These are phyloP conservation scores for Eremobia ochroleuca DNA, from an alignment of 2,888 invertebrate genomes.

Conservation along the genomic window DNA sequence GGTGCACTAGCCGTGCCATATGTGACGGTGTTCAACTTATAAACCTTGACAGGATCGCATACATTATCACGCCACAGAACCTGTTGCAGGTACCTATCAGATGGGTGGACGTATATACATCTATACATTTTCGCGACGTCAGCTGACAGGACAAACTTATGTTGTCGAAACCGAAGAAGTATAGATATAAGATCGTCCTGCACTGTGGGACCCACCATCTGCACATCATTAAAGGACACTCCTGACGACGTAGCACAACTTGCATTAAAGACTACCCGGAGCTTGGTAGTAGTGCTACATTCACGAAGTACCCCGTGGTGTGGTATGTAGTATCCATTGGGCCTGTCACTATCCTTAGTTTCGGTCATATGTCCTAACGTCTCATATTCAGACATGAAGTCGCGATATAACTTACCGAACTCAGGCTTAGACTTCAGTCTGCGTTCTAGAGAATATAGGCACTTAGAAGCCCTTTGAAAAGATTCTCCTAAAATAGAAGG, in stretches of 20 bases:
- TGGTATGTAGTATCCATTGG: neutral
- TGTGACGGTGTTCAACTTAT: too few relatives aligned
- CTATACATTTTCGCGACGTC: constrained; percentile 5
- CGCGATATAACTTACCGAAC: neutral
- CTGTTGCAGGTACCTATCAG: constrained; percentile 7
- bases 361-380: neutral
- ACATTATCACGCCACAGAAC: neutral
- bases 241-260: too few relatives aligned
- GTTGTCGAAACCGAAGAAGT: neutral
- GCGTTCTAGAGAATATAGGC: neutral
- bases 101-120: neutral
- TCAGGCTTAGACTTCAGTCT: neutral
- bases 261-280: too few relatives aligned
- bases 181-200: constrained; percentile 6
- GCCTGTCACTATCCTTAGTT: neutral
- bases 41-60: too few relatives aligned
- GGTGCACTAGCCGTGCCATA: neutral
- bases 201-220: neutral
- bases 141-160: neutral
- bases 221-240: neutral
- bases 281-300: too few relatives aligned
- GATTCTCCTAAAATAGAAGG: neutral
- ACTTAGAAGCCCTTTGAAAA: neutral
- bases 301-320: too few relatives aligned
- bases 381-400: constrained; percentile 3